Evolutionary conservation across 2,113 vertebrate genomes (phyloP), one percentile per base, ranked within the genome.

Genomic region (Mesoclemmys tuberculata): DNA sequence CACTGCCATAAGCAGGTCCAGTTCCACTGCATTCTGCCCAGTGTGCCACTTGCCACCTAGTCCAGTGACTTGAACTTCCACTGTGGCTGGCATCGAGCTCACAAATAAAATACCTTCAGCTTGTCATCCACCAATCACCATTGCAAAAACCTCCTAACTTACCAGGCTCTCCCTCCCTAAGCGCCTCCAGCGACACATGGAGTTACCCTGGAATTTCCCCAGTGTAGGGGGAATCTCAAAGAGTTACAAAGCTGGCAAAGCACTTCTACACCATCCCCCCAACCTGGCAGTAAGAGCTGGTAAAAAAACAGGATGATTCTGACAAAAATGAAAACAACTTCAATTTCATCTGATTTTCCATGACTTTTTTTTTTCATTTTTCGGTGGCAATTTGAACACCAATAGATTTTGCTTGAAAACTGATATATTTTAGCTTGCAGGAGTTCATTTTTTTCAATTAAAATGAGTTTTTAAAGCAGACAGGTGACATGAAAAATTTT

Each of bases 261-360:
- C 10, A 1, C 0, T 18, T 1, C 1, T 75, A 79, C 80, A 71
- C 35, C 80, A 16, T 46, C 78, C 44, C 5, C 5, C 48, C 56
- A 51, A 49, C 27, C 0, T 0, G 56, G 82, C 55, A 87, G 18
- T 6, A 80, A 74, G 18, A 58, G 52, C 88, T 95, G 85, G 48
- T 31, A 79, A 27, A 92, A 81, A 27, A 12, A 8, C 1, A 0
- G 0, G 1, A 18, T 11, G 61, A n/a, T 68, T 4, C n/a, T 8
- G 31, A 68, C 61, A 68, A 68, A 68, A 68, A 68, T 68, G 14
- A 68, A 68, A 68, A 68, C 31, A 35, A n/a, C 35, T 64, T 64
- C 61, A n/a, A n/a, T 68, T 68, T 68, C 31, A 68, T 35, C 35
- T n/a, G 61, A n/a, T n/a, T 35, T 68, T 19, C 29, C 56, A 83